Base-by-base conservation (phyloP, 2,888 invertebrate genomes). In the Lasioglossum malachurum region DNA sequence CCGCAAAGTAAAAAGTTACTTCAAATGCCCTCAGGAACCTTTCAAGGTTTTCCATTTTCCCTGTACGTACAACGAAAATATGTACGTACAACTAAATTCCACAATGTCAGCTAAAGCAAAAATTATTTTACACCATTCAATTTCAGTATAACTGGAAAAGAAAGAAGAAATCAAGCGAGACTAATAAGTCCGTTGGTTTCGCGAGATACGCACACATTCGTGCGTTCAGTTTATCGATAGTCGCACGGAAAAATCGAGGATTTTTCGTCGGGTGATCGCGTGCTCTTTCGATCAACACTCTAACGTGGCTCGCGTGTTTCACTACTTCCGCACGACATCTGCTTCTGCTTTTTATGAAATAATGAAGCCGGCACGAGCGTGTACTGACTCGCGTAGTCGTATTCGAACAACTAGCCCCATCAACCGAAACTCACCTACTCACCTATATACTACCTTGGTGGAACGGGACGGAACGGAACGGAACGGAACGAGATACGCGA, bases 251-350 rank as follows among this genome's bases (percentile, higher is more conserved):
- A 86, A 77, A 83, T 87, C 89, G 76, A 46, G 80, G 80, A 83
- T 83, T 86, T 88, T 86, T 87, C 87, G 72, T 73, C 53, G 57
- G 57, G 10, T 12, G n/a, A 27, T 91, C 78, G 91, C 92, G 88
- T 87, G 89, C 46, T 35, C 64, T 57, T 64, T 49, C 60, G 81
- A 77, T 67, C 80, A 60, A 67, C 78, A 27, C 46, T 46, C 41
- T 49, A 78, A 75, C 76, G 71, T 53, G 38, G 85, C 44, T 93
- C 86, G 93, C 93, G 91, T 93, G 93, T 89, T 91, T 74, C 75
- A 79, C 71, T 83, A 75, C 78, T 84, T 87, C 90, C 83, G 90
- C 91, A 91, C 88, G 93, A 92, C 90, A 93, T 79, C 87, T 81
- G 87, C n/a, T 86, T 83, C 84, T 80, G 77, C 83, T 75, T 81